A percentile compares a stretch with the other conserved stretches of the same genome.
These are phyloP conservation scores for Stegastes partitus DNA, from an alignment of 2,113 vertebrate species.

Conservation along the genomic window DNA sequence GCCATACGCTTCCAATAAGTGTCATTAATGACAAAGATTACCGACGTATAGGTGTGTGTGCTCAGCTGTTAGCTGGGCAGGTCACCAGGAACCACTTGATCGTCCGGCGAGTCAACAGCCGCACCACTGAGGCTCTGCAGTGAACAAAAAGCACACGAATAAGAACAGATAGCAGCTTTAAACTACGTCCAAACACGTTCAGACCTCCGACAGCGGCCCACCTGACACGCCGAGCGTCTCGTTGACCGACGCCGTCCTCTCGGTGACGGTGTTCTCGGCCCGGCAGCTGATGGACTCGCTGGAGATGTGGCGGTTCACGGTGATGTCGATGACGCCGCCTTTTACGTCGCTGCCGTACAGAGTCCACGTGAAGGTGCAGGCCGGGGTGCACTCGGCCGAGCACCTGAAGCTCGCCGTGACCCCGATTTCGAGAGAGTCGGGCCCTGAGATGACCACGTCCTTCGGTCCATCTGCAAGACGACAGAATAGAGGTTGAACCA, in stretches of 20 bases:
- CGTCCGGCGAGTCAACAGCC: conserved; percentile 43
- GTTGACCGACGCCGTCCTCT: conserved; percentile 1
- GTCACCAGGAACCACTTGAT: neutral
- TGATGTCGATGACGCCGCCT: conserved; percentile 10
- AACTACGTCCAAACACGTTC: neutral
- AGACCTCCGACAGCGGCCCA: neutral
- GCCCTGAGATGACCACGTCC: conserved; percentile 36
- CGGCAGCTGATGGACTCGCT: conserved; percentile 47
- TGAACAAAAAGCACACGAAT: neutral
- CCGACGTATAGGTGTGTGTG: neutral
- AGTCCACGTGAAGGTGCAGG: conserved; percentile 58
- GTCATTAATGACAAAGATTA: neutral
- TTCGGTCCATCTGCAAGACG: conserved; percentile 51
- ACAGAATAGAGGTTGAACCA: too few relatives aligned
- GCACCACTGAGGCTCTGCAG: conserved; percentile 48
- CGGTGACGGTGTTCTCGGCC: conserved; percentile 31
- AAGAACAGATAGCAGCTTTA: neutral
- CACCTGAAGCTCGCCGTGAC: conserved; percentile 29
- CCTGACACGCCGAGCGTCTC: conserved; percentile 42
- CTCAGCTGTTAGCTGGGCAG: neutral
- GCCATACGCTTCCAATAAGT: too few relatives aligned
- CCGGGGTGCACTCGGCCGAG: conserved; percentile 38
- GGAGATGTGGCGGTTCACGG: conserved; percentile 13
- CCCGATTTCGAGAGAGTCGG: conserved; percentile 27
- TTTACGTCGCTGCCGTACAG: conserved; percentile 21